Conservation (phyloP, 2,797 vertebrate genomes). For the Girardinus metallicus region DNA sequence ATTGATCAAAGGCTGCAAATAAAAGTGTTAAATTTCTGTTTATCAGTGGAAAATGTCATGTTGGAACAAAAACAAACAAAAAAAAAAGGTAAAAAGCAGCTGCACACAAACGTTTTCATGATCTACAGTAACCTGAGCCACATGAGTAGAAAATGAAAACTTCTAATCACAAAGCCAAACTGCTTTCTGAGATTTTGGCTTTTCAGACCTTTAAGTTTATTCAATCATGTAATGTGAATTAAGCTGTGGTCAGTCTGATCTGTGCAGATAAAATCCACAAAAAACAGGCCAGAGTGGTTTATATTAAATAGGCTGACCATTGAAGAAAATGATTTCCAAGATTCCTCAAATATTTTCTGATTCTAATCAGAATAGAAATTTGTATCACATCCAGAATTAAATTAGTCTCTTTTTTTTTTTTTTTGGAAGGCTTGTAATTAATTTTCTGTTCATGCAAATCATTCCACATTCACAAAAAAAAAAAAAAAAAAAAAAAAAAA, state of each 20-base stretch:
- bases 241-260: conserved; percentile 12
- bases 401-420: background rate
- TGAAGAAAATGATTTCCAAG: background rate
- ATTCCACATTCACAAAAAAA: background rate
- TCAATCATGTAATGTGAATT: background rate
- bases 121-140: background rate
- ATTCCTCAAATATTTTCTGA: background rate
- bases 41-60: background rate
- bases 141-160: conserved; percentile 23
- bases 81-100: background rate
- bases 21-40: background rate
- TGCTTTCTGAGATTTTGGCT: conserved; percentile 17
- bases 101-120: background rate
- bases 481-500: too few relatives aligned
- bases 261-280: background rate
- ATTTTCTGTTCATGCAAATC: conserved; percentile 9
- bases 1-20: background rate
- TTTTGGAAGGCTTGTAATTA: background rate
- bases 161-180: background rate
- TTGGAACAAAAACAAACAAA: conserved; percentile 12
- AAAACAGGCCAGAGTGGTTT: background rate
- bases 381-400: background rate
- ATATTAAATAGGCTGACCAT: background rate
- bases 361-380: background rate
- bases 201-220: conserved; percentile 18